Percentiles rank a stretch among this genome's conserved stretches.
These are phyloP conservation scores for Autographa pulchrina DNA, from an alignment of 2,888 invertebrate genomes.

Conservation along the genomic window DNA sequence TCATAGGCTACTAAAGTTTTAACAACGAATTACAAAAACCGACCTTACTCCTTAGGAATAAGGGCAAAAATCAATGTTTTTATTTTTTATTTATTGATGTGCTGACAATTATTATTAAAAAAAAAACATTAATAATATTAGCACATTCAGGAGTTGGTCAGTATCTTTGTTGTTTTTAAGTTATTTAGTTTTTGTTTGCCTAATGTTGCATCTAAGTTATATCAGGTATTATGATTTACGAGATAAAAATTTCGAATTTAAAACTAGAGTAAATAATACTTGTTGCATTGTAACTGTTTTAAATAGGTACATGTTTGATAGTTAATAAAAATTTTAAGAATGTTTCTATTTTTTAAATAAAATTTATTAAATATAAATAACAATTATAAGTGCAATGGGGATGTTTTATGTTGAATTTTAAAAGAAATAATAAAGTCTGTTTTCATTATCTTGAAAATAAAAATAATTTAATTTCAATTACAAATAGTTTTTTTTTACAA, in stretches of 20 bases:
- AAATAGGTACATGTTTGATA: constrained; percentile 25
- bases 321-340: constrained; percentile 26
- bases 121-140: no score
- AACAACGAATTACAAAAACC: neutral
- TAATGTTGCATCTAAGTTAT: constrained; percentile 21
- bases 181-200: neutral
- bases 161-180: constrained; percentile 8
- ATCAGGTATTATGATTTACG: constrained; percentile 1
- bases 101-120: no score
- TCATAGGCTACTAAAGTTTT: neutral
- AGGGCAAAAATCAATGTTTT: neutral
- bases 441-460: constrained; percentile 25
- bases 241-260: constrained; percentile 5
- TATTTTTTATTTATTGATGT: no score
- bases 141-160: neutral
- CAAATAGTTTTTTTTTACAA: constrained; percentile 24
- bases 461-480: constrained; percentile 26
- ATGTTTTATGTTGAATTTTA: constrained; percentile 46
- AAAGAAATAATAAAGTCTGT: constrained; percentile 11
- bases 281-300: constrained; percentile 26
- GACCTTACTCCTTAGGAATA: neutral
- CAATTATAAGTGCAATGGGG: constrained; percentile 23
- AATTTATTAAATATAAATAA: constrained; percentile 11
- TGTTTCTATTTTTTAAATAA: constrained; percentile 27
- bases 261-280: neutral